Evolutionary conservation across 2,113 vertebrate genomes (phyloP).

Genomic region (Cephalopterus ornatus): DNA sequence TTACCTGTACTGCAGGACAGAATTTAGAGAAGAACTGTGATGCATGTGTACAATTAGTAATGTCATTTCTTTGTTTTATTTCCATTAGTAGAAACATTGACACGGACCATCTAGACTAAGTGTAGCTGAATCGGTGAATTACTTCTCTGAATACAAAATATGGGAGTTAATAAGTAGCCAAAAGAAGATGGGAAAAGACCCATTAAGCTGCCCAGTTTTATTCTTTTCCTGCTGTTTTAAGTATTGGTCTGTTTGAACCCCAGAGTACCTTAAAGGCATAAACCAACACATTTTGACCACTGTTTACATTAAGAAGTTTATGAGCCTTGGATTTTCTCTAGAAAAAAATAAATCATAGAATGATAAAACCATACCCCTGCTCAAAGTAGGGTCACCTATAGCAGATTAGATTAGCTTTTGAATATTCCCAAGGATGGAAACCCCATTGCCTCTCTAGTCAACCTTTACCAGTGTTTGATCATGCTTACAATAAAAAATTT

Average conservation of each 20-base stretch:
- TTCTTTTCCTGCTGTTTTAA: background rate
- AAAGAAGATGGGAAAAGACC: background rate
- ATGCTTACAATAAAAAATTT: fast-evolving
- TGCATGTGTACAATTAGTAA: background rate
- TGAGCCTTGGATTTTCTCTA: background rate
- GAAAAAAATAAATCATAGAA: background rate
- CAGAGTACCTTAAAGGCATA: background rate
- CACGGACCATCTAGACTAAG: background rate
- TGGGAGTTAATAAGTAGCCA: background rate
- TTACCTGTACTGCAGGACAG: background rate
- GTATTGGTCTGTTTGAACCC: background rate
- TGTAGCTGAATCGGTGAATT: background rate
- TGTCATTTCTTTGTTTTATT: background rate
- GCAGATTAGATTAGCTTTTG: background rate
- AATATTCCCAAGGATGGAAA: background rate
- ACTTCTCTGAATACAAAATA: background rate
- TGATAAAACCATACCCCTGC: background rate
- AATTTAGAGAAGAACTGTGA: background rate
- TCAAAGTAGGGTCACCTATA: background rate
- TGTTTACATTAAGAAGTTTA: background rate
- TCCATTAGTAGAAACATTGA: background rate
- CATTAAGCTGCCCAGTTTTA: background rate
- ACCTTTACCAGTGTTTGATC: background rate
- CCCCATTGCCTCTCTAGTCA: background rate
- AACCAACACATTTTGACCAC: background rate